A percentile compares a stretch with the other conserved stretches of the same genome.
phyloP scores from a whole-genome alignment of 2,888 invertebrate genomes.

The Pemphredon lugubris region DNA sequence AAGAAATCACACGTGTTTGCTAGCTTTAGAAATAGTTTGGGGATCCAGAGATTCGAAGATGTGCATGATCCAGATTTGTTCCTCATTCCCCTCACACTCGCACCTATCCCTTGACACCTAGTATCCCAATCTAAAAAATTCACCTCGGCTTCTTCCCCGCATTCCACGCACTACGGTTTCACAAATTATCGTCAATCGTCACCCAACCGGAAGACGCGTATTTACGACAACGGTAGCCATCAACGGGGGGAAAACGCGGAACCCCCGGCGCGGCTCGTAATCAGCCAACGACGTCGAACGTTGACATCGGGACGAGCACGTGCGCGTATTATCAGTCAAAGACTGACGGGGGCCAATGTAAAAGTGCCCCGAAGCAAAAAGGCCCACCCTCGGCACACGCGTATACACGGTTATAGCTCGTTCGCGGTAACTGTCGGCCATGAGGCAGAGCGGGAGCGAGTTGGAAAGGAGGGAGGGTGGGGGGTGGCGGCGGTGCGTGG shows the following conservation, averaged over 20 bases:
- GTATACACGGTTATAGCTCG: conserved; percentile 3
- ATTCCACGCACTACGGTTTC: too few species aligned
- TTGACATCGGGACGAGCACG: conserved; percentile 4
- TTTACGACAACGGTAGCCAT: neutral
- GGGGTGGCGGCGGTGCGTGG: conserved; percentile 19
- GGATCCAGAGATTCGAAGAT: too few species aligned
- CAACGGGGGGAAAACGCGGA: neutral
- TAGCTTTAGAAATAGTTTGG: too few species aligned
- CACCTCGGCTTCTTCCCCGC: too few species aligned
- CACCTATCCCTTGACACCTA: too few species aligned
- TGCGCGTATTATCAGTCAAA: conserved; percentile 36
- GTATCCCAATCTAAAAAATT: too few species aligned
- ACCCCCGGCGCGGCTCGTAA: neutral
- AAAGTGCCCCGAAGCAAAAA: conserved; percentile 15
- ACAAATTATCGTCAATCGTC: too few species aligned
- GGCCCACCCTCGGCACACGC: neutral
- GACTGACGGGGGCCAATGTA: conserved; percentile 7
- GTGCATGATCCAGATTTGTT: too few species aligned
- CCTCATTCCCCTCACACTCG: too few species aligned
- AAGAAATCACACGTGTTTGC: too few species aligned
- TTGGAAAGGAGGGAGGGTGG: neutral
- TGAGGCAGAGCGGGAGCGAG: neutral
- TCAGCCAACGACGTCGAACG: neutral
- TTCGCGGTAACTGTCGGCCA: conserved; percentile 24
- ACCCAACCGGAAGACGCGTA: too few species aligned